Conservation (phyloP, 2,797 vertebrate species). For the Ciconia nigra region DNA sequence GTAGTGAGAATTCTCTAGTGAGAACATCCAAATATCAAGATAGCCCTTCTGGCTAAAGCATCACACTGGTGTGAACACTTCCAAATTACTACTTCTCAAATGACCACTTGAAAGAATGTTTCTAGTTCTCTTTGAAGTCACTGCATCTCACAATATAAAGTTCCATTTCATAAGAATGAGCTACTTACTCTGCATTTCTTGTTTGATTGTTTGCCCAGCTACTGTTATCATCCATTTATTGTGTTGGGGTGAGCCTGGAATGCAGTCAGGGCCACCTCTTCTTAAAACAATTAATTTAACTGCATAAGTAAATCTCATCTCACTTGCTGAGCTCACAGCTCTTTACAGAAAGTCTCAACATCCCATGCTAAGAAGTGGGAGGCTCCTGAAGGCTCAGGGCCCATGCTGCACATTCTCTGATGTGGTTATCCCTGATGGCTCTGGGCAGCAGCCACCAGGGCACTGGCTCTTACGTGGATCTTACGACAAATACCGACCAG, state of each 20-base stretch:
- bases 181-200: background rate
- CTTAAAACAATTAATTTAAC: background rate
- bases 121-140: background rate
- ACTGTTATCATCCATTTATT: background rate
- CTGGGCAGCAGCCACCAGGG: background rate
- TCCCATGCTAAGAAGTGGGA: background rate
- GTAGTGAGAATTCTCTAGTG: background rate
- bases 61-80: background rate
- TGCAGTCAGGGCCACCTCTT: background rate
- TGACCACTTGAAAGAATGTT: background rate
- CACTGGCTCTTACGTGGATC: background rate
- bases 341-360: background rate
- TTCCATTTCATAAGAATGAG: background rate
- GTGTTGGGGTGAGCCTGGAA: background rate
- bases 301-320: background rate
- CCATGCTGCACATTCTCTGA: rapidly evolving
- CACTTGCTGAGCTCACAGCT: background rate
- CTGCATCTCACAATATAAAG: background rate
- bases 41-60: background rate
- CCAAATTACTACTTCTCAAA: background rate
- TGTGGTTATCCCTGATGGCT: rapidly evolving
- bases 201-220: background rate
- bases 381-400: background rate
- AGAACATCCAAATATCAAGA: background rate
- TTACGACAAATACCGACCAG: background rate